Evolutionary conservation across 2,888 invertebrate species (phyloP).

Genomic region (Coleophora flavipennella): DNA sequence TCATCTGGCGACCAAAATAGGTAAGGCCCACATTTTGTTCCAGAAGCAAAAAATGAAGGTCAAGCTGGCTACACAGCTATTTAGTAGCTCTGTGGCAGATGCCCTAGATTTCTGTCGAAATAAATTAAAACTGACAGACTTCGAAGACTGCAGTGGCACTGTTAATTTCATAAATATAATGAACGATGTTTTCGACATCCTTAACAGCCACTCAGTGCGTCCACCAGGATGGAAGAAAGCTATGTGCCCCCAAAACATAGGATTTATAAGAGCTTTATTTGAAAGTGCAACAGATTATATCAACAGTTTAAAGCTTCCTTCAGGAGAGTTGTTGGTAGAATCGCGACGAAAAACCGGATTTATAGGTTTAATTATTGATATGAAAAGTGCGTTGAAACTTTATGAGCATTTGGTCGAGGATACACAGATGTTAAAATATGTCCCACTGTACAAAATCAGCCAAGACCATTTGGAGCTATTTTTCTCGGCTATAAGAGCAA

Average conservation of each 20-base stretch:
- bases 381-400: constrained; percentile 13
- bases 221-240: constrained; percentile 17
- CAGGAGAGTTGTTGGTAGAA: constrained; percentile 4
- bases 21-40: constrained; percentile 6
- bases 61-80: constrained; percentile 8
- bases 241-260: constrained; percentile 13
- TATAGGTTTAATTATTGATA: constrained; percentile 13
- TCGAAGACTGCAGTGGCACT: constrained; percentile 12
- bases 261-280: constrained; percentile 8
- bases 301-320: constrained; percentile 3
- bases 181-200: constrained; percentile 13
- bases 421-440: constrained; percentile 4
- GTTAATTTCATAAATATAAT: constrained; percentile 11
- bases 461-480: constrained; percentile 14
- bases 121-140: constrained; percentile 4
- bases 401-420: constrained; percentile 7
- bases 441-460: constrained; percentile 11
- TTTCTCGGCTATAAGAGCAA: constrained; percentile 12
- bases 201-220: constrained; percentile 13
- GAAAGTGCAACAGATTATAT: constrained; percentile 8
- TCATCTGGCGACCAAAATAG: constrained; percentile 6
- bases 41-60: constrained; percentile 13
- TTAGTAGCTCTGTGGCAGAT: constrained; percentile 12
- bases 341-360: constrained; percentile 18
- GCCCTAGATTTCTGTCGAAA: constrained; percentile 5